Percentiles rank a stretch among this genome's conserved stretches.
Evolutionary conservation across 2,888 invertebrate species (phyloP).

Genomic region (Eilema caniola): DNA sequence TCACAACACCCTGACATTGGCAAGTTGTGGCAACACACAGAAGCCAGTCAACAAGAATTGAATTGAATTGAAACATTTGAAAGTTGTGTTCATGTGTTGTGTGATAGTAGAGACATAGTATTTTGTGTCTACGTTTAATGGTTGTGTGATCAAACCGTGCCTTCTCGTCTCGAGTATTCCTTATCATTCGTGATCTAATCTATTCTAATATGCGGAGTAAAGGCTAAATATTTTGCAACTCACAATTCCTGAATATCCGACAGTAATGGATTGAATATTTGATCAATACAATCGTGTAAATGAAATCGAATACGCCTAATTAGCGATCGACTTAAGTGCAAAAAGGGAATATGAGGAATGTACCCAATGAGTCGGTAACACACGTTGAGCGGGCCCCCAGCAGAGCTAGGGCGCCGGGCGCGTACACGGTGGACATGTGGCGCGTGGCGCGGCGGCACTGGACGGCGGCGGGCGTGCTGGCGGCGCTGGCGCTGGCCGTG

Average conservation of each 20-base stretch:
- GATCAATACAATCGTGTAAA: neutral
- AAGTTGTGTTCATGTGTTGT: too few relatives aligned
- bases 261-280: neutral
- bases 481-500: constrained; percentile 67
- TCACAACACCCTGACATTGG: too few relatives aligned
- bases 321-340: too few relatives aligned
- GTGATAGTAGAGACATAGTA: too few relatives aligned
- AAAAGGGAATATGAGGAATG: neutral
- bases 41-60: too few relatives aligned
- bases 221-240: too few relatives aligned
- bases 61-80: too few relatives aligned
- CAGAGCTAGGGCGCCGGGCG: neutral
- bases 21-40: too few relatives aligned
- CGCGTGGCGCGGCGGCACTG: constrained; percentile 66
- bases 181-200: neutral
- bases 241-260: neutral
- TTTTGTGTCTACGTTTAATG: too few relatives aligned
- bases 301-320: too few relatives aligned
- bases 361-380: neutral
- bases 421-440: constrained; percentile 67
- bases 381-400: neutral
- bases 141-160: neutral
- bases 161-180: neutral
- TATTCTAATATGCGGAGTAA: neutral
- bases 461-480: constrained; percentile 71